Evolutionary conservation across 2,113 vertebrate genomes (phyloP).

Genomic region (Scytalopus superciliaris): DNA sequence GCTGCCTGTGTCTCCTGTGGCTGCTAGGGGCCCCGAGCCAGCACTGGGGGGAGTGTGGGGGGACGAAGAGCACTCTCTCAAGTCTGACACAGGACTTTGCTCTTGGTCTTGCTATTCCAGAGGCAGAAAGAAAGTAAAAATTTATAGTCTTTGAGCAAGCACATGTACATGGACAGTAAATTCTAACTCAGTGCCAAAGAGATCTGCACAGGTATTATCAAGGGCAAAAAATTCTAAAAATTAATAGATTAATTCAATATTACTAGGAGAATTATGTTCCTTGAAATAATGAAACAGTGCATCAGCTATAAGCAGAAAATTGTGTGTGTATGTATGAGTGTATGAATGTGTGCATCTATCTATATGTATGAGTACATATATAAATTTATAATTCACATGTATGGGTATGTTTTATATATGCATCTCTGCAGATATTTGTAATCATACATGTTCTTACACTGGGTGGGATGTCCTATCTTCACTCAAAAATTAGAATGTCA

Average conservation of each 20-base stretch:
- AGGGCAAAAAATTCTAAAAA: not conserved
- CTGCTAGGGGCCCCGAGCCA: too few relatives aligned
- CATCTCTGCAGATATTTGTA: not conserved
- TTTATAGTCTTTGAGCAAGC: not conserved
- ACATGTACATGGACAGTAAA: not conserved
- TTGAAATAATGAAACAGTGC: not conserved
- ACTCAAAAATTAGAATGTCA: not conserved
- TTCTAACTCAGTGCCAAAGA: not conserved
- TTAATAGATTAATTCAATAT: not conserved
- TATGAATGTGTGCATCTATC: not conserved
- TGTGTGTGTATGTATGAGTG: not conserved
- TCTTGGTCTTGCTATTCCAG: not conserved
- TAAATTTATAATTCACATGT: not conserved
- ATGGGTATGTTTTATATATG: not conserved
- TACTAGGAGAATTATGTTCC: not conserved
- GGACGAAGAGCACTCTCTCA: too few relatives aligned
- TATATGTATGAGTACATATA: not conserved
- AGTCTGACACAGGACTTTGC: too few relatives aligned
- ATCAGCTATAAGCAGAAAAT: not conserved
- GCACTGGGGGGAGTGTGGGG: too few relatives aligned
- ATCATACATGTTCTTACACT: not conserved
- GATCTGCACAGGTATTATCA: not conserved
- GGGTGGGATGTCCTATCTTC: not conserved
- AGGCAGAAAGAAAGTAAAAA: not conserved
- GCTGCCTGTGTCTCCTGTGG: too few relatives aligned